Evolutionary conservation across 23 tunicate genomes (phyloP).

Genomic region (Phallusia fumigata): DNA sequence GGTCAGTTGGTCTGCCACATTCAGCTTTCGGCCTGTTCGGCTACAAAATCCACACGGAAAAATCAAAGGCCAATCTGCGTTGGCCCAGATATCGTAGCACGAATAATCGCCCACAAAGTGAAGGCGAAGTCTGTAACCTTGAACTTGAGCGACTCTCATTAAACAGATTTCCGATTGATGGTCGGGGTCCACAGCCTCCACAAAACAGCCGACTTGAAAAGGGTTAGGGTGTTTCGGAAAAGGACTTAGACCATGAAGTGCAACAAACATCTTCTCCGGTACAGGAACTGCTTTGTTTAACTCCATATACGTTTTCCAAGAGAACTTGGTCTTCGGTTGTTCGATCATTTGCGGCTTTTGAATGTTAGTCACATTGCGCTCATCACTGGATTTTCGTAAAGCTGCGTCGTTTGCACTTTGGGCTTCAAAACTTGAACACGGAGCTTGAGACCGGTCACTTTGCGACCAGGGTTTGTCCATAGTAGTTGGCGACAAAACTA

Average conservation of each 20-base stretch:
- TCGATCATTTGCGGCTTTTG: not conserved
- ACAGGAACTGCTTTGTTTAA: conserved; percentile 31
- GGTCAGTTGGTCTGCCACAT: conserved; percentile 18
- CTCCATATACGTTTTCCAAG: conserved; percentile 47
- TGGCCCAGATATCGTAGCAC: conserved; percentile 59
- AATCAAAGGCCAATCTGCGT: conserved; percentile 58
- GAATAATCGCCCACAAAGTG: conserved; percentile 60
- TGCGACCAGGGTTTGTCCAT: too few relatives aligned
- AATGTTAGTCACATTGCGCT: not conserved
- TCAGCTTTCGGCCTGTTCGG: conserved; percentile 49
- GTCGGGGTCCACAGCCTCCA: conserved; percentile 72
- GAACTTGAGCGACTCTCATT: conserved; percentile 35
- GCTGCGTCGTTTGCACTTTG: not conserved
- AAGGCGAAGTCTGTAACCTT: conserved; percentile 58
- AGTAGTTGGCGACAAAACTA: too few relatives aligned
- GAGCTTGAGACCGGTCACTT: too few relatives aligned
- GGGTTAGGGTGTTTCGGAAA: conserved; percentile 31
- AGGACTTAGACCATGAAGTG: conserved; percentile 29
- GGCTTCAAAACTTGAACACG: not conserved
- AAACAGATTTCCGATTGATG: conserved; percentile 52
- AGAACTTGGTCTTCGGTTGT: conserved; percentile 20
- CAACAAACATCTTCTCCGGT: conserved; percentile 26
- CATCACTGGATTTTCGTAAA: too few relatives aligned
- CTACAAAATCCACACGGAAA: conserved; percentile 80
- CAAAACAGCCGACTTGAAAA: conserved; percentile 41